A percentile compares a stretch with the other conserved stretches of the same genome.
Conservation (phyloP, 2,797 vertebrate genomes). For the Sebastes minor region DNA sequence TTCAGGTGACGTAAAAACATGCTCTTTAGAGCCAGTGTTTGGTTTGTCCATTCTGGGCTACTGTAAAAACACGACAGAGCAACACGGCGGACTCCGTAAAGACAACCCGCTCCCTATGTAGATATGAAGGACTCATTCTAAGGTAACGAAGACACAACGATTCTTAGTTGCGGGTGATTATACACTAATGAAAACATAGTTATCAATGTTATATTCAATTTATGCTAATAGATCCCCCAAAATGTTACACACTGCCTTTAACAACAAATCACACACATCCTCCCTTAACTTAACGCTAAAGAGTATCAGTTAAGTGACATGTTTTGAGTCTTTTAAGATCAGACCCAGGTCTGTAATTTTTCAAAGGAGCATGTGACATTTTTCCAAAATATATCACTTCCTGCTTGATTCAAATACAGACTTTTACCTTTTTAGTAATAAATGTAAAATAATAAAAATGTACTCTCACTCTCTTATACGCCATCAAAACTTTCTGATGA, state of each 20-base stretch:
- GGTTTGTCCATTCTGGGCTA: no score
- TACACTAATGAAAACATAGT: no score
- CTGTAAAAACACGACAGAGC: no score
- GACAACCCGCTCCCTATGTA: no score
- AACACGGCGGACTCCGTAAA: no score
- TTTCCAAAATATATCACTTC: background rate
- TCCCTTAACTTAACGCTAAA: background rate
- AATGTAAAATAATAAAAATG: background rate
- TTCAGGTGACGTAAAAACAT: no score
- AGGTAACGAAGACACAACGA: no score
- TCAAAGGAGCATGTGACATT: background rate
- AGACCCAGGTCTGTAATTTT: background rate
- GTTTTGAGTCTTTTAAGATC: background rate
- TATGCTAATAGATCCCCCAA: no score
- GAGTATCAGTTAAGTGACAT: background rate
- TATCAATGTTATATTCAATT: no score
- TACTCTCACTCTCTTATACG: background rate
- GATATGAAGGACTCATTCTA: no score
- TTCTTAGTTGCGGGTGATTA: no score
- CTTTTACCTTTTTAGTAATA: background rate
- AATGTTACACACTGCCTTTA: background rate
- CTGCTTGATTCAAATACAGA: background rate
- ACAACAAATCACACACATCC: background rate
- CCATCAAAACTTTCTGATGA: conserved; percentile 1
- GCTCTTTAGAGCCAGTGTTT: fast-evolving